phyloP scores from a whole-genome alignment of 2,797 vertebrate species.

The Sebastes melanostomus region DNA sequence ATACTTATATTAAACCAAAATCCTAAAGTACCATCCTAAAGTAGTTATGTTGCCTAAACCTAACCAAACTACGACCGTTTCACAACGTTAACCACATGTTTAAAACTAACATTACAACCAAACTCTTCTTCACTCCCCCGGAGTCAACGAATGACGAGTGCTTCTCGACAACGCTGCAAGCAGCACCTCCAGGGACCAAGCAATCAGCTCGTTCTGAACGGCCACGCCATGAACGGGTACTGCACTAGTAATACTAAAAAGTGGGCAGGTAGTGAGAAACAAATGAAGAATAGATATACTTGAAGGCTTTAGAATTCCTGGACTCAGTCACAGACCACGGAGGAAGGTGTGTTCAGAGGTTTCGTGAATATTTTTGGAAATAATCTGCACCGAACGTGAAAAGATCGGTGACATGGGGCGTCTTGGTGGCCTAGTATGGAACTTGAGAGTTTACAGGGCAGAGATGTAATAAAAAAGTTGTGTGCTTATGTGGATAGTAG shows the following conservation, averaged over 20 bases:
- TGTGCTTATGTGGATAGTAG: not conserved
- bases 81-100: too few species aligned
- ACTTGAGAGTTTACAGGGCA: not conserved
- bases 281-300: not conserved
- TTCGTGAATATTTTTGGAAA: not conserved
- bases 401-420: not conserved
- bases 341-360: not conserved
- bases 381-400: not conserved
- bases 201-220: too few species aligned
- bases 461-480: not conserved
- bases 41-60: too few species aligned
- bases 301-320: not conserved
- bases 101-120: too few species aligned
- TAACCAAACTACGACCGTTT: too few species aligned
- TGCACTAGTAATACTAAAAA: not conserved
- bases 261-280: not conserved
- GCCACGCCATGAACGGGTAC: not conserved
- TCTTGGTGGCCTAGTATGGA: not conserved
- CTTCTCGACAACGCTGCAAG: too few species aligned
- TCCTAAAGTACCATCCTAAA: too few species aligned
- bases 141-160: too few species aligned
- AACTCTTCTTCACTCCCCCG: too few species aligned
- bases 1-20: too few species aligned
- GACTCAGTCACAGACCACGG: not conserved
- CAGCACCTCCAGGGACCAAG: too few species aligned